Evolutionary conservation across 2,113 vertebrate species (phyloP).

Genomic region (Chionis minor): DNA sequence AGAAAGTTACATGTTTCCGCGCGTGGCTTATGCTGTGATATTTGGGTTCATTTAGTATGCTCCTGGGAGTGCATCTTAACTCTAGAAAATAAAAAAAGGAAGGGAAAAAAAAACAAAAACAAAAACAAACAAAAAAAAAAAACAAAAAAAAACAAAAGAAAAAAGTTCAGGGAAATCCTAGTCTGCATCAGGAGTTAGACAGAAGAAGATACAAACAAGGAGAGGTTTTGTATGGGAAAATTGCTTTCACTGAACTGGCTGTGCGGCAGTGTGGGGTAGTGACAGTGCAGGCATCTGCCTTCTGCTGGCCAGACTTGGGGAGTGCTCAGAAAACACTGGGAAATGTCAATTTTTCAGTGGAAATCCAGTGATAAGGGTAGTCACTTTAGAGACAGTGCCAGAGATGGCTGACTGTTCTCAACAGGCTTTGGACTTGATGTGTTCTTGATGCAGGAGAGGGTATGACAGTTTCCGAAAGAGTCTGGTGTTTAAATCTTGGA

Average conservation of each 20-base stretch:
- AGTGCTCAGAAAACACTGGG: neutral
- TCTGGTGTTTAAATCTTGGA: neutral
- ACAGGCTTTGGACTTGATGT: neutral
- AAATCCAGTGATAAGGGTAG: neutral
- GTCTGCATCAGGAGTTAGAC: neutral
- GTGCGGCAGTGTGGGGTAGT: fast-evolving
- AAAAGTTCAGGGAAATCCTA: neutral
- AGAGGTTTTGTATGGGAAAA: neutral
- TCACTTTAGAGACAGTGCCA: neutral
- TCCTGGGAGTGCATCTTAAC: neutral
- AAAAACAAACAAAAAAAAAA: too few species aligned
- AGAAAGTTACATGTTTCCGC: neutral
- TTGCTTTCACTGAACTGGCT: neutral
- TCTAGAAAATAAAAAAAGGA: neutral
- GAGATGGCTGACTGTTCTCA: neutral
- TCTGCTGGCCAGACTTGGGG: neutral
- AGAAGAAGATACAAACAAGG: neutral
- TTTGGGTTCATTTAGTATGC: neutral
- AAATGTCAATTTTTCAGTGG: neutral
- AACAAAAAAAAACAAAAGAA: too few species aligned
- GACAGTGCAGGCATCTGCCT: neutral
- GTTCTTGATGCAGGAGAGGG: neutral
- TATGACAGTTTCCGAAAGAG: neutral
- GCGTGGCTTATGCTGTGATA: neutral
- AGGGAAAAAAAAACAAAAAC: too few species aligned